A percentile compares a stretch with the other conserved stretches of the same genome.
Evolutionary conservation across 2,797 vertebrate genomes (phyloP).

Genomic region (Coilia nasus): DNA sequence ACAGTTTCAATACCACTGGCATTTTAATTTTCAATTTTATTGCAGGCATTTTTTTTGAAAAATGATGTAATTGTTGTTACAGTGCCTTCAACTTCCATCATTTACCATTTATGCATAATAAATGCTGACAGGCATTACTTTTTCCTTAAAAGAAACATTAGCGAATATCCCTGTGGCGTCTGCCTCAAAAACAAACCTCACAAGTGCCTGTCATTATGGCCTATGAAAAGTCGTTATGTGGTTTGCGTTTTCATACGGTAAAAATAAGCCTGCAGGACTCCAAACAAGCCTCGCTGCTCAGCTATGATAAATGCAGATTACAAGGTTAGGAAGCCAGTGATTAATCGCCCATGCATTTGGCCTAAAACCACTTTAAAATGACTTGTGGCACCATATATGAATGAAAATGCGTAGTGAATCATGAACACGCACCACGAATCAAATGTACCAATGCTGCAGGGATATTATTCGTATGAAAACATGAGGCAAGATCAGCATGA

Average conservation of each 20-base stretch:
- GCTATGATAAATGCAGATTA: not conserved
- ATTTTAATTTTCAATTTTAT: not conserved
- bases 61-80: not conserved
- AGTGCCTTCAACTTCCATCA: not conserved
- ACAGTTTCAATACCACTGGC: not conserved
- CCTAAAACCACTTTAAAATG: not conserved
- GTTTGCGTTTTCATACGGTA: not conserved
- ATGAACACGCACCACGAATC: not conserved
- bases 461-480: not conserved
- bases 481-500: not conserved
- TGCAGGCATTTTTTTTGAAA: not conserved
- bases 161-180: not conserved
- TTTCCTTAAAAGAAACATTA: not conserved
- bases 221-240: not conserved
- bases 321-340: not conserved
- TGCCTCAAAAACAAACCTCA: constrained; percentile 11
- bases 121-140: not conserved
- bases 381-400: not conserved
- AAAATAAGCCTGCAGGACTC: not conserved
- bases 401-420: not conserved
- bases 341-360: not conserved
- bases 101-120: not conserved
- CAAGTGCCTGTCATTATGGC: not conserved
- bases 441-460: not conserved
- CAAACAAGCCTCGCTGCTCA: not conserved